These are phyloP conservation scores for Euclidia mi DNA, from an alignment of 2,888 invertebrate genomes.

Conservation along the genomic window DNA sequence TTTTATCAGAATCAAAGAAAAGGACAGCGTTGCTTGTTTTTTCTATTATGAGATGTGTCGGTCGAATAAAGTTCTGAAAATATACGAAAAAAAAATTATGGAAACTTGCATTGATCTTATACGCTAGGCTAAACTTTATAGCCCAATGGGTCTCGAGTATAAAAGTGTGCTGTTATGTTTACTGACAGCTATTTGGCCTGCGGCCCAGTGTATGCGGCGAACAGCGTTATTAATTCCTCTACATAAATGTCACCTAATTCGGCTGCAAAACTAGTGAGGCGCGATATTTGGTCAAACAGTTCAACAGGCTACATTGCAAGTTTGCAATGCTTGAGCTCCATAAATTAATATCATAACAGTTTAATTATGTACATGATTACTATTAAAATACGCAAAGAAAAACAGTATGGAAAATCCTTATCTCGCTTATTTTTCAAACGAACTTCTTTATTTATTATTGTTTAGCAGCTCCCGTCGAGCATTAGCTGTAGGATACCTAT, in stretches of 20 bases:
- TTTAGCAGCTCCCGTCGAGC: too few species aligned
- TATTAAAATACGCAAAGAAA: too few species aligned
- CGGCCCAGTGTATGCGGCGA: constrained; percentile 31
- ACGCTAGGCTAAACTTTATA: constrained; percentile 34
- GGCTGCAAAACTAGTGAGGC: constrained; percentile 15
- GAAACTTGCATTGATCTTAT: constrained; percentile 23
- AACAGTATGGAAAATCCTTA: too few species aligned
- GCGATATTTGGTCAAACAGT: background rate
- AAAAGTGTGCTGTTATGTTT: constrained; percentile 32
- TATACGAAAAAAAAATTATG: too few species aligned
- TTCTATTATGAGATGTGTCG: constrained; percentile 22
- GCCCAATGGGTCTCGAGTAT: constrained; percentile 9
- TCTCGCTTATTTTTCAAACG: too few species aligned
- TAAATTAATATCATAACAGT: background rate
- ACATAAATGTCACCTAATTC: constrained; percentile 19
- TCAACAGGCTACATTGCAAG: constrained; percentile 1
- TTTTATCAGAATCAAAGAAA: constrained; percentile 41
- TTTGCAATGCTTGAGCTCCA: background rate
- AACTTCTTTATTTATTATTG: too few species aligned
- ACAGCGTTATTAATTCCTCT: constrained; percentile 34
- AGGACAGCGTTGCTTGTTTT: constrained; percentile 25
- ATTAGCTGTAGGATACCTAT: too few species aligned
- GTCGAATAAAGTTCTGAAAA: constrained; percentile 11
- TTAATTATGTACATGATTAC: too few species aligned
- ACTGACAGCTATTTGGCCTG: constrained; percentile 45